Base-by-base conservation (phyloP, 2,888 invertebrate species). In the Zaprionus lineosus region DNA sequence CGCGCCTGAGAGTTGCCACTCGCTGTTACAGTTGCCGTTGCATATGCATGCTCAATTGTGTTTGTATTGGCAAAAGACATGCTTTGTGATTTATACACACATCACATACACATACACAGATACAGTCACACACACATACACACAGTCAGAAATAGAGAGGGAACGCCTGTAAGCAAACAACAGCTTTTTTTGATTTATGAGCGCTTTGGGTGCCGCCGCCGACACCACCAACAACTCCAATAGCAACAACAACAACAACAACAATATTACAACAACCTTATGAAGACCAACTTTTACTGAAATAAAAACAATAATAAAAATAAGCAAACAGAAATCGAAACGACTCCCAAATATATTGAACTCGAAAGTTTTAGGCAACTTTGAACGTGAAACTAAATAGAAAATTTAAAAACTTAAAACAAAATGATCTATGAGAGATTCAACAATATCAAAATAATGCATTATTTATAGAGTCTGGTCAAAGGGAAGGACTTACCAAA, bases 41-140 rank as follows among this genome's bases (percentile, higher is more conserved):
- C 76, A 74, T 75, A 75, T 74, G 74, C 74, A 74, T 72, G 74
- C 74, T 74, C 74, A 74, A 74, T 74, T 75, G 68, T 74, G 68
- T 84, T 84, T 81, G 84, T 82, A 82, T 84, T 81, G 79, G 82
- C 84, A 84, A 84, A 84, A 84, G 79, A 81, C 79, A 81, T 77
- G 82, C 79, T 81, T 84, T 84, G 79, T 82, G 79, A 81, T 81
- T 81, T 81, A 81, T 84, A 84, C 67, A 77, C 82, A 77, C 69
- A 84, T 77, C 78, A 66, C 60, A 70, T 67, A 70, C 63, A 63
- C 56, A 50, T 57, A 55, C 48, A 74, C 48, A 57, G 7, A 50
- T 50, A 29, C 26, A 61, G 63, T 59, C 59, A 44, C 52, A 70
- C 61, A 58, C 39, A 64, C 53, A 55, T 46, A 59, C 39, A 46